Percentiles rank a stretch among this genome's conserved stretches.
Conservation (phyloP, 2,888 invertebrate species). For the Sisyra terminalis region DNA sequence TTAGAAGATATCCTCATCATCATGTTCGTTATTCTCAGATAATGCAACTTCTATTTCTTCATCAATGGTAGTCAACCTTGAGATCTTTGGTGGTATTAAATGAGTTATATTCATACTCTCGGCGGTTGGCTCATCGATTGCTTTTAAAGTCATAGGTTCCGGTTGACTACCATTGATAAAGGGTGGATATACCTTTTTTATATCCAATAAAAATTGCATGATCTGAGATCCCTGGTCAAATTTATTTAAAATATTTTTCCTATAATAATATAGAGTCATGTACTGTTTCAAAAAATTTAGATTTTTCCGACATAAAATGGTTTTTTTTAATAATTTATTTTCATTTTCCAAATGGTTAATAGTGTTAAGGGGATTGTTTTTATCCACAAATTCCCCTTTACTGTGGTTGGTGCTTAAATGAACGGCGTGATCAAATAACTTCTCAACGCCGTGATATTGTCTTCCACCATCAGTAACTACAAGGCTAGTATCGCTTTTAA, state of each 20-base stretch:
- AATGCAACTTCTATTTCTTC: too few species aligned
- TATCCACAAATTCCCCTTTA: conserved; percentile 11
- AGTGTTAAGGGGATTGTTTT: background rate
- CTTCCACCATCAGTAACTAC: conserved; percentile 12
- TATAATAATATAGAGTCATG: conserved; percentile 9
- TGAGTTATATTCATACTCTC: too few species aligned
- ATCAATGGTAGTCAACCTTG: too few species aligned
- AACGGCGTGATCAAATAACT: background rate
- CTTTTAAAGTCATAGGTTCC: too few species aligned
- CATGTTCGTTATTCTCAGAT: too few species aligned
- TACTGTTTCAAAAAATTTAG: conserved; percentile 10
- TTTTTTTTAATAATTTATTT: conserved; percentile 10
- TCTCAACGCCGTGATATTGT: conserved; percentile 9
- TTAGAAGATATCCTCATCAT: too few species aligned
- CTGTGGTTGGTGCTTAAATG: conserved; percentile 12
- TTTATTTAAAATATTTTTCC: background rate
- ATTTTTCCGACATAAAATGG: conserved; percentile 8
- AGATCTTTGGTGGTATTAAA: too few species aligned
- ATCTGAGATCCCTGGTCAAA: conserved; percentile 9
- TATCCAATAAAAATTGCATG: conserved; percentile 6
- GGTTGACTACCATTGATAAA: background rate
- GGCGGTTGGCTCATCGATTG: too few species aligned
- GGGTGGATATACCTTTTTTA: conserved; percentile 1
- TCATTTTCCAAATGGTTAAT: conserved; percentile 13
- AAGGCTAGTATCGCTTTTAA: conserved; percentile 9